A percentile compares a stretch with the other conserved stretches of the same genome.
phyloP scores from a whole-genome alignment of 2,113 vertebrate species.

The Holacanthus passer region DNA sequence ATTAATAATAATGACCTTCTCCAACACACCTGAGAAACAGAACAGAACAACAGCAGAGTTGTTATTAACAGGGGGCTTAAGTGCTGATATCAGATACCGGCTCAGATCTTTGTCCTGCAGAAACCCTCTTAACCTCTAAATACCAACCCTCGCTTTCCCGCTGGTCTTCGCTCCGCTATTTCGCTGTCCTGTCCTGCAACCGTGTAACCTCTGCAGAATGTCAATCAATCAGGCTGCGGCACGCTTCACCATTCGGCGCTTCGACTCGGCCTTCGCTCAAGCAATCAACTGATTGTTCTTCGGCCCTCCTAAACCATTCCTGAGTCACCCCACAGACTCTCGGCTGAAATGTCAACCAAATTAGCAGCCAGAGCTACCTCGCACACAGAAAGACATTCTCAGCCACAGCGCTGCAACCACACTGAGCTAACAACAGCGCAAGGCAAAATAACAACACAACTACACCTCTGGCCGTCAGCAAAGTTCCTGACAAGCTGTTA shows the following conservation, averaged over 20 bases:
- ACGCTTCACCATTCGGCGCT: constrained; percentile 41
- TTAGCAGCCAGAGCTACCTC: constrained; percentile 56
- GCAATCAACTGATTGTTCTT: constrained; percentile 70
- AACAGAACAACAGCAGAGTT: not conserved
- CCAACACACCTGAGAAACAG: not conserved
- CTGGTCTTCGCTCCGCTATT: constrained; percentile 9
- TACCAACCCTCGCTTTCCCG: not conserved
- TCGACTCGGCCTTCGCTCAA: constrained; percentile 46
- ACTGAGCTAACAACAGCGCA: constrained; percentile 28
- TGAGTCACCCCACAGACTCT: constrained; percentile 45
- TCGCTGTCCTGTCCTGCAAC: constrained; percentile 33
- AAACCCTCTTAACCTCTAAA: constrained; percentile 32
- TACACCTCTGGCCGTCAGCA: constrained; percentile 33
- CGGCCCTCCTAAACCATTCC: constrained; percentile 31
- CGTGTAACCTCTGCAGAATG: constrained; percentile 53
- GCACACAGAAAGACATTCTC: constrained; percentile 25
- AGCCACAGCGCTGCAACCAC: not conserved
- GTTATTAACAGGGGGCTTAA: not conserved
- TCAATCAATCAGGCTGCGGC: constrained; percentile 51
- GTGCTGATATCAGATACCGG: not conserved
- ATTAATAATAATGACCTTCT: constrained; percentile 2
- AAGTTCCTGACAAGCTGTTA: constrained; percentile 49
- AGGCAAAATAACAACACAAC: constrained; percentile 19
- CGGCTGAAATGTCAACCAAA: constrained; percentile 73
- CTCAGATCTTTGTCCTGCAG: not conserved